Conservation (phyloP, 2,113 vertebrate genomes). For the Dascyllus trimaculatus region DNA sequence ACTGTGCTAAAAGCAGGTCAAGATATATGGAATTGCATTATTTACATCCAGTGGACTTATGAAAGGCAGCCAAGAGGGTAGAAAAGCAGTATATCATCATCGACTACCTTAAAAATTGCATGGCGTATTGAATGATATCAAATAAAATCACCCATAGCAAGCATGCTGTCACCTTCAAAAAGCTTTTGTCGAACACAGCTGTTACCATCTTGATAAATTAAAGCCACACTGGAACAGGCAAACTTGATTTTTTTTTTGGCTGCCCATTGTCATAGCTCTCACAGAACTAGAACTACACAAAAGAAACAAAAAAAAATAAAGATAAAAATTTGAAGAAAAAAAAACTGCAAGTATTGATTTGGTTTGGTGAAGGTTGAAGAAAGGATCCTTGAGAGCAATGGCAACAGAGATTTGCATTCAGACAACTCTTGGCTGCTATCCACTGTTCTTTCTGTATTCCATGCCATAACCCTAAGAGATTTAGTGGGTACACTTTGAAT, state of each 20-base stretch:
- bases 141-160: background rate
- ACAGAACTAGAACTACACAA: background rate
- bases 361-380: constrained; percentile 6
- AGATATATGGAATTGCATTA: constrained; percentile 1
- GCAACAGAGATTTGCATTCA: constrained; percentile 2
- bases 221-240: background rate
- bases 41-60: constrained; percentile 5
- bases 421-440: constrained; percentile 18
- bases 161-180: background rate
- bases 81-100: background rate
- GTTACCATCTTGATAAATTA: background rate
- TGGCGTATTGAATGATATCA: background rate
- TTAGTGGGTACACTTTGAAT: constrained; percentile 25
- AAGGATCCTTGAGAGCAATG: background rate
- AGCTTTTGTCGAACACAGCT: background rate
- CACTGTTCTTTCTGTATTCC: constrained; percentile 26
- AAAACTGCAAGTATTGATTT: background rate
- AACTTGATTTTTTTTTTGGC: background rate
- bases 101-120: background rate
- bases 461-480: constrained; percentile 6
- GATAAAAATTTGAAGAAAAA: background rate
- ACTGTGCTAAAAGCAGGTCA: background rate
- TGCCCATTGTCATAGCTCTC: background rate
- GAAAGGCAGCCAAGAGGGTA: background rate
- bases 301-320: background rate